Base-by-base conservation (phyloP, 2,797 vertebrate species). In the Chrysolophus pictus region DNA sequence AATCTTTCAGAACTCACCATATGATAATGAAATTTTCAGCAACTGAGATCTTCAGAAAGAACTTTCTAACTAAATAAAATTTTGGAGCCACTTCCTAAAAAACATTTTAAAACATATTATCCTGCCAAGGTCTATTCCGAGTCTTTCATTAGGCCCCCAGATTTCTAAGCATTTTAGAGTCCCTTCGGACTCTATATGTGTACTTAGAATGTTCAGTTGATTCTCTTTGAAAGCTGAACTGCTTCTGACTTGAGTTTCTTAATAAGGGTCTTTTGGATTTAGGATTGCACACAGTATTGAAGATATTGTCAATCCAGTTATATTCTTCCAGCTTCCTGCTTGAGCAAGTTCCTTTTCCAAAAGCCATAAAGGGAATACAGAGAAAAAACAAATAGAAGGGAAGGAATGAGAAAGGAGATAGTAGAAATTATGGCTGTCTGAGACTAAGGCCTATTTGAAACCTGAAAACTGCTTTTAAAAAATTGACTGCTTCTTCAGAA, bases 191-290 rank as follows among this genome's bases (percentile, higher is more conserved):
- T 37, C 31, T 74, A 4, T 93, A 68, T 77, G 58, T 77, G 28
- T 83, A 58, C 47, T 69, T 88, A 19, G 2, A 91, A 58, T 51
- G 65, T 92, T 90, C 37, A 62, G 14, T 18, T 94, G 88, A 81
- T 90, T 85, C 73, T 53, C 35, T 95, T 71, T 91, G 90, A 88
- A 94, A 96, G 49, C 55, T 84, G 86, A 87, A 60, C 71, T 91
- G 42, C 60, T 90, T 90, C 62, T 82, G 44, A 69, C 65, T 71
- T 49, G 88, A 69, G 46, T 59, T 90, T 64, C 71, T 78, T 93
- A 89, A 87, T 80, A 70, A 87, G 79, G 29, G 46, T 91, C 82
- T 90, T 75, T 63, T 85, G 76, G 37, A 81, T 60, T 91, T 63
- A 87, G 75, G 37, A 81, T 63, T 92, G 87, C 67, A 73, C 60